Base-by-base conservation (phyloP, 2,797 vertebrate genomes). In the Vespertilio murinus region DNA sequence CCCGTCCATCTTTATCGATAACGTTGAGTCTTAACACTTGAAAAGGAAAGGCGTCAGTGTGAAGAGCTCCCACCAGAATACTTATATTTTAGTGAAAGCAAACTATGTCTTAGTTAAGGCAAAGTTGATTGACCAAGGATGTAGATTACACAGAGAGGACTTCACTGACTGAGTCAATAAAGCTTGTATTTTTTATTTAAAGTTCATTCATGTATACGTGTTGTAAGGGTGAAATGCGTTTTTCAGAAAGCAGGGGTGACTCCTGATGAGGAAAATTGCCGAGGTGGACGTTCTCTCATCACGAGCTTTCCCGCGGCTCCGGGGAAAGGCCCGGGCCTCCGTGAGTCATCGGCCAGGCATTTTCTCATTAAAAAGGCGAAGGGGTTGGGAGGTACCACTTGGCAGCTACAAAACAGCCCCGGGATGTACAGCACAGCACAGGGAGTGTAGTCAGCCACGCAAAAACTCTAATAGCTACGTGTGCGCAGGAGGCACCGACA, bases 111-210 rank as follows among this genome's bases (percentile, higher is more conserved):
- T 42, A 82, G n/a, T 61, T 86, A 64, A 82, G 79, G 33, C 30
- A 88, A 88, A 93, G 96, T 45, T 93, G 69, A 94, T 49, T 81
- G 61, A 30, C 52, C 40, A 56, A 85, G 40, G 33, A 90, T 74
- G 61, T 91, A 92, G 83, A 89, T 95, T 87, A 65, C 30, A 54
- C 11, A 40, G 33, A 81, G 94, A 88, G 42, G 35, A n/a, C 14
- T 88, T 86, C 35, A 87, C 67, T 64, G 61, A 80, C 88, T 93
- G 92, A 84, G 47, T 49, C 70, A 83, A 81, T 13, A 75, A 22
- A 13, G 13, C 38, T 23, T 80, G 0, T 54, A 49, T 81, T 94
- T 91, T 86, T 87, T 87, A 75, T 52, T 86, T 94, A 75, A 81
- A 74, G 30, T 87, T 54, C 69, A 22, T 86, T 67, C 67, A 35